phyloP scores from a whole-genome alignment of 2,888 invertebrate genomes.

The Lypha dubia region DNA sequence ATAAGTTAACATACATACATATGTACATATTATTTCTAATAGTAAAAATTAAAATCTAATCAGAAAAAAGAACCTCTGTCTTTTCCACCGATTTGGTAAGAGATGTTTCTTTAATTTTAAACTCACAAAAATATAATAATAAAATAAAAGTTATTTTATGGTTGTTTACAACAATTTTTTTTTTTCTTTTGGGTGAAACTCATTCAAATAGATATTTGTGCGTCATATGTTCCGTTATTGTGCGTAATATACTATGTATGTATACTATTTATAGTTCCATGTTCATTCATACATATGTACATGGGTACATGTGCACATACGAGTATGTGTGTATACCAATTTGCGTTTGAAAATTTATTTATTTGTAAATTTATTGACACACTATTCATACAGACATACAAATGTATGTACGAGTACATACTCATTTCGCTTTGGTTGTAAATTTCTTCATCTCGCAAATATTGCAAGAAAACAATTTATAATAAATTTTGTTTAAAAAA shows the following conservation, averaged over 20 bases:
- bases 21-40: too few relatives aligned
- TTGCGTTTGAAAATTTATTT: slow-evolving; percentile 40
- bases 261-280: background rate
- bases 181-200: background rate
- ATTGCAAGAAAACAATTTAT: slow-evolving; percentile 20
- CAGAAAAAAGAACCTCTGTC: background rate
- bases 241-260: background rate
- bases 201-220: background rate
- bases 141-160: too few relatives aligned
- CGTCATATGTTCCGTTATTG: background rate
- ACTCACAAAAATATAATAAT: too few relatives aligned
- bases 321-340: too few relatives aligned
- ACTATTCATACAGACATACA: background rate
- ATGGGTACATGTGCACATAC: background rate
- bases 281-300: too few relatives aligned
- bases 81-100: background rate
- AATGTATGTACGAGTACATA: too few relatives aligned
- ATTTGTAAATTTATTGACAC: slow-evolving; percentile 64
- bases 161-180: background rate
- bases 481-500: slow-evolving; percentile 20
- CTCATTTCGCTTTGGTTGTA: background rate
- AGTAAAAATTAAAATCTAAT: too few relatives aligned
- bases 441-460: background rate
- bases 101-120: background rate
- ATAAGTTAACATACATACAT: too few relatives aligned